Evolutionary conservation across 2,797 vertebrate genomes (phyloP), one percentile per base, ranked within the genome.

Genomic region (Xiphophorus birchmanni): DNA sequence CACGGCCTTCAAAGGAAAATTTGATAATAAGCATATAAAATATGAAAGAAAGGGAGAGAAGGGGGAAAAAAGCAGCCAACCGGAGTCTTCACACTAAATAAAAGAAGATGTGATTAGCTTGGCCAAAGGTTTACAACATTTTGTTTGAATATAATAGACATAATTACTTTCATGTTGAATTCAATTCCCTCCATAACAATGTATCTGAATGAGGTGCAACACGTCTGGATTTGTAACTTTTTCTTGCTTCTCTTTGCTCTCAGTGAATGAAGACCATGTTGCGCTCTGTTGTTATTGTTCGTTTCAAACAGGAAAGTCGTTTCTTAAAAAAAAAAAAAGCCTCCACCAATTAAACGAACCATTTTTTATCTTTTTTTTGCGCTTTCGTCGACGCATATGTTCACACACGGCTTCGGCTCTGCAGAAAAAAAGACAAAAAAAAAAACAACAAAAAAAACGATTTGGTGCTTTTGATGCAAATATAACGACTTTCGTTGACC

Each of bases 121-220:
- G 90, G 91, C 91, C 91, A 95, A 94, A 95, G 94, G 94, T 95
- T 95, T 94, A 93, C 93, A 94, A 94, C 93, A 94, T 94, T 94
- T 93, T 95, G 93, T 96, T 93, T 94, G 94, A 96, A 93, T 94
- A 95, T 94, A 95, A 95, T 92, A 93, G 93, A 93, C 89, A 90
- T 95, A 95, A 96, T 96, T 95, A 95, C 92, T 91, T 94, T 94
- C 87, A 84, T 89, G 88, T 90, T 91, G 90, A 95, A 95, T 91
- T 92, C 89, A 93, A 92, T 92, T 94, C 92, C 91, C 91, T 94
- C 93, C 89, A 87, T 87, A 93, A 93, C 94, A 94, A 94, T 95
- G 91, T 81, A 93, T 94, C 88, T 92, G 91, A 94, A 94, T 91
- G 90, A 95, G 90, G 92, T 94, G 90, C 94, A 95, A 92, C 92